Percentiles rank a stretch among this genome's conserved stretches.
These are phyloP conservation scores for Kradibia gibbosae DNA, from an alignment of 1,140 invertebrate species.

Conservation along the genomic window DNA sequence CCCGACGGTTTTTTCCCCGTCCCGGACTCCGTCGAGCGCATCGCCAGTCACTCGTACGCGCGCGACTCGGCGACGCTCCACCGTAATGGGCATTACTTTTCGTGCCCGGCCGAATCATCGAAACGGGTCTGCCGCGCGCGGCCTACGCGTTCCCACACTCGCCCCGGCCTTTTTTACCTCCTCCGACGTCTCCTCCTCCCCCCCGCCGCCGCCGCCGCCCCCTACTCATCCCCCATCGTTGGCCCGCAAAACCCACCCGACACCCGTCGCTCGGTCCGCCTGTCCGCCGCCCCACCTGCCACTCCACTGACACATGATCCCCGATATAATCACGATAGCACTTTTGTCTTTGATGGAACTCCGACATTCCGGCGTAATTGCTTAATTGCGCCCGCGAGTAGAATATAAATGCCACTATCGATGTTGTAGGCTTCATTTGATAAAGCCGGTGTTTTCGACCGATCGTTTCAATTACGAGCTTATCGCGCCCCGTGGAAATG, in stretches of 20 bases:
- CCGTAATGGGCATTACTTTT: slow-evolving; percentile 24
- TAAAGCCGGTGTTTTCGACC: neutral
- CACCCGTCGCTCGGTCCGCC: too few species aligned
- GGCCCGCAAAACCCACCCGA: too few species aligned
- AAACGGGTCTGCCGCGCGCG: neutral
- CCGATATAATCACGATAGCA: neutral
- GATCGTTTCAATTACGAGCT: neutral
- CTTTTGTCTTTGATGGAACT: neutral
- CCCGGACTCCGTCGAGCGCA: too few species aligned
- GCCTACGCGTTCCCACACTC: neutral
- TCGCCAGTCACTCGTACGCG: too few species aligned
- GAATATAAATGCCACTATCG: neutral
- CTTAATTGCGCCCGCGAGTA: neutral
- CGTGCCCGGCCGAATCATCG: neutral
- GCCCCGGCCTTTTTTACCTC: neutral
- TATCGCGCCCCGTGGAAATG: neutral
- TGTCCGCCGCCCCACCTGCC: too few species aligned
- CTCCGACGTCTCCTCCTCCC: too few species aligned
- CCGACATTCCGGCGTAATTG: neutral
- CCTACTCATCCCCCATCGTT: too few species aligned
- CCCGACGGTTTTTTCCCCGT: neutral
- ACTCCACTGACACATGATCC: too few species aligned
- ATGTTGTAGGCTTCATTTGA: neutral
- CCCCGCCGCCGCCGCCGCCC: too few species aligned
- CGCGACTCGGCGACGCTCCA: neutral